phyloP scores from a whole-genome alignment of 2,113 vertebrate species.

The Neolamprologus falcicula region DNA sequence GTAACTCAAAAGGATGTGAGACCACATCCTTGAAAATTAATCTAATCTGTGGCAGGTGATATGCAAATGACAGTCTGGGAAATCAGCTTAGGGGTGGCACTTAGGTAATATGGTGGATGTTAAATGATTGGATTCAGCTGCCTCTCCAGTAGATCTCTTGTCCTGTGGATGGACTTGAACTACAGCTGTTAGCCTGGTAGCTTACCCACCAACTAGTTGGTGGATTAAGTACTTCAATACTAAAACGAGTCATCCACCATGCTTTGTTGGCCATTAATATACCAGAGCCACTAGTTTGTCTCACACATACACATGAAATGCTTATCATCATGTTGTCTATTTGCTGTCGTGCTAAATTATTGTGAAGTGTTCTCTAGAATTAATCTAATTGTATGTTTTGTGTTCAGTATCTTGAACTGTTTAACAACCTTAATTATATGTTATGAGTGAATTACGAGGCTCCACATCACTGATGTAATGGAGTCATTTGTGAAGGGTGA shows the following conservation, averaged over 20 bases:
- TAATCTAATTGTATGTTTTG: background rate
- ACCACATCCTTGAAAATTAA: background rate
- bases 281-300: background rate
- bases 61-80: background rate
- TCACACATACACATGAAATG: background rate
- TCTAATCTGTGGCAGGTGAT: background rate
- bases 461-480: background rate
- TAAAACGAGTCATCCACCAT: background rate
- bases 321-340: background rate
- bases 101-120: background rate
- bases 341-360: background rate
- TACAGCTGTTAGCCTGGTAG: background rate
- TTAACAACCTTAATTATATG: background rate
- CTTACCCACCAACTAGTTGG: background rate
- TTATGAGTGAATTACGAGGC: background rate
- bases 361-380: background rate
- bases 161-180: background rate
- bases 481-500: background rate
- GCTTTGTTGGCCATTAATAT: background rate
- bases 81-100: background rate
- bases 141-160: background rate
- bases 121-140: background rate
- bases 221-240: background rate
- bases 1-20: background rate
- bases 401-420: background rate